Conservation (phyloP, 2,888 invertebrate species). For the Pemphredon lugubris region DNA sequence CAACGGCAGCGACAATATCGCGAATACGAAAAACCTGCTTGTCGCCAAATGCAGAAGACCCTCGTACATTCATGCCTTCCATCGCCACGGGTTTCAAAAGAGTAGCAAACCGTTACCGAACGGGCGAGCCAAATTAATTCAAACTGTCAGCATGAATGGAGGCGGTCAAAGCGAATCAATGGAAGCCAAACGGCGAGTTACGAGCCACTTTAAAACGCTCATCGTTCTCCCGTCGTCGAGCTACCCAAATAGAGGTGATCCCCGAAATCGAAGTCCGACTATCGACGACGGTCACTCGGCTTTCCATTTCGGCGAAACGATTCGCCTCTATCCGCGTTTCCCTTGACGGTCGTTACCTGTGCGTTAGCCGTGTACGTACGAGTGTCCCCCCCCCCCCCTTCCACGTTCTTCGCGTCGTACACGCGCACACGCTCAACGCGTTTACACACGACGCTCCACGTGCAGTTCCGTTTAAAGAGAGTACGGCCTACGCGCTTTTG, state of each 20-base stretch:
- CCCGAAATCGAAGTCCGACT: conserved; percentile 33
- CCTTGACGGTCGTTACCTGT: conserved; percentile 18
- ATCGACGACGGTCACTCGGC: conserved; percentile 36
- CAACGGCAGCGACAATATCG: too few relatives aligned
- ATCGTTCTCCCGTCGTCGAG: too few relatives aligned
- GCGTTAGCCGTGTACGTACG: background rate
- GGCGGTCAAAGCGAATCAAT: conserved; percentile 35
- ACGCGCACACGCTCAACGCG: background rate
- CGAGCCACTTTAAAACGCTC: conserved; percentile 8
- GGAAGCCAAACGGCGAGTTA: conserved; percentile 9
- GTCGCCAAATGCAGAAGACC: too few relatives aligned
- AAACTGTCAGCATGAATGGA: conserved; percentile 52
- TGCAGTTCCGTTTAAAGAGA: conserved; percentile 52
- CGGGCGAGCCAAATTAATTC: conserved; percentile 49
- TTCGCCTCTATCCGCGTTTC: conserved; percentile 26
- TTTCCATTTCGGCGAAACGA: conserved; percentile 46
- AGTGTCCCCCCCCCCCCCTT: too few relatives aligned
- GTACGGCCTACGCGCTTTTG: conserved; percentile 52
- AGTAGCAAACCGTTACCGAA: conserved; percentile 13
- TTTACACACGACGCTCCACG: conserved; percentile 49
- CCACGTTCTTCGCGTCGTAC: too few relatives aligned
- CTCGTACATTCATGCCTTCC: too few relatives aligned
- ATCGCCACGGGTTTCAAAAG: conserved; percentile 5
- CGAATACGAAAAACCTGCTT: too few relatives aligned
- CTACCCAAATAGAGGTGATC: too few relatives aligned